These are phyloP conservation scores for Colostygia pectinataria DNA, from an alignment of 2,888 invertebrate species.

Conservation along the genomic window DNA sequence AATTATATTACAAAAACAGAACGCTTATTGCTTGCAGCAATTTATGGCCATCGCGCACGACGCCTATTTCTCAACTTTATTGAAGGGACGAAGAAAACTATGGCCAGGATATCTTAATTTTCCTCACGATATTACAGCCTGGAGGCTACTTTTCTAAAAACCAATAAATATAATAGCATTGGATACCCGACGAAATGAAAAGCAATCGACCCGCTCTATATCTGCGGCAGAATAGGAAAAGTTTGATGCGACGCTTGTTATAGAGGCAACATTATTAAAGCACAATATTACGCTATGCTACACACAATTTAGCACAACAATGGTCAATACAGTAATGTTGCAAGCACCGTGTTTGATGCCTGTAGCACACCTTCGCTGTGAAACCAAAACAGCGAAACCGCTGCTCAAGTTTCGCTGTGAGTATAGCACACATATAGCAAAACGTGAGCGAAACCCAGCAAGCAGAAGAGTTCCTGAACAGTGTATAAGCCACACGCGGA, in stretches of 20 bases:
- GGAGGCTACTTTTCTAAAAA: constrained; percentile 65
- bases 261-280: no score
- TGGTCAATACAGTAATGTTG: no score
- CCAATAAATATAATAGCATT: constrained; percentile 70
- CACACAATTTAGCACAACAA: no score
- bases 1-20: not conserved
- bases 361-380: no score
- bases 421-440: no score
- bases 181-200: constrained; percentile 63
- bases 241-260: not conserved
- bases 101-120: constrained; percentile 51
- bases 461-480: no score
- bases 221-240: constrained; percentile 14
- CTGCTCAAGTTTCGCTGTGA: no score
- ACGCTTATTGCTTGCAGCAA: constrained; percentile 12
- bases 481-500: no score
- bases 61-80: constrained; percentile 21
- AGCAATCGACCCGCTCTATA: constrained; percentile 55
- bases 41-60: constrained; percentile 16
- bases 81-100: constrained; percentile 28
- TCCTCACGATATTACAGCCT: constrained; percentile 52
- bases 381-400: no score
- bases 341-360: no score
- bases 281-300: no score
- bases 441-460: no score